Percentiles rank a stretch among this genome's conserved stretches.
Evolutionary conservation across 2,113 vertebrate genomes (phyloP).

Genomic region (Prunella fulvescens): DNA sequence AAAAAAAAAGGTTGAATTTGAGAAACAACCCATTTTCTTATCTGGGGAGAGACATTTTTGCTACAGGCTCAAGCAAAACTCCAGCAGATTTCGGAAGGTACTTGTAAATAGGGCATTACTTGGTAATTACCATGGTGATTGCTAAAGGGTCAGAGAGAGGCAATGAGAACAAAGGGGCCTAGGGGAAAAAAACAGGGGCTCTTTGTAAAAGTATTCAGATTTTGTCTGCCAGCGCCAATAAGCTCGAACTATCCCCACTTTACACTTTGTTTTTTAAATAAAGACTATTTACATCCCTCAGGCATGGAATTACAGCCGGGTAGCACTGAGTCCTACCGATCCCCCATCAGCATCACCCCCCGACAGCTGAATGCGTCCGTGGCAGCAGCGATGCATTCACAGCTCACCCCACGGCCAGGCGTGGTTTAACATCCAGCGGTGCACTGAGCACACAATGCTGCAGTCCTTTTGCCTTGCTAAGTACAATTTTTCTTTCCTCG

Average conservation of each 20-base stretch:
- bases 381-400: background rate
- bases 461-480: background rate
- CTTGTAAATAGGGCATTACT: conserved; percentile 12
- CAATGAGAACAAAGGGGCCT: background rate
- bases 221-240: background rate
- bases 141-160: background rate
- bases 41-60: background rate
- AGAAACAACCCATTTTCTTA: background rate
- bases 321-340: background rate
- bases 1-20: background rate
- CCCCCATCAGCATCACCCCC: background rate
- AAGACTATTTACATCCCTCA: background rate
- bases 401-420: background rate
- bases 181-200: background rate
- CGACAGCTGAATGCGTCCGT: rapidly evolving
- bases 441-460: rapidly evolving
- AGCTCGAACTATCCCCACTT: background rate
- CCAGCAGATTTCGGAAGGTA: background rate
- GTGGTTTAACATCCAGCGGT: background rate
- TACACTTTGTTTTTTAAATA: background rate
- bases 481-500: background rate
- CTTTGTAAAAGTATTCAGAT: conserved; percentile 19
- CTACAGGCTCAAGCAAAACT: background rate
- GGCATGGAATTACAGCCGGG: background rate
- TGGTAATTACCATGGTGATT: conserved; percentile 23